Evolutionary conservation across 2,888 invertebrate species (phyloP).

Genomic region (Caenorhabditis drosophilae): DNA sequence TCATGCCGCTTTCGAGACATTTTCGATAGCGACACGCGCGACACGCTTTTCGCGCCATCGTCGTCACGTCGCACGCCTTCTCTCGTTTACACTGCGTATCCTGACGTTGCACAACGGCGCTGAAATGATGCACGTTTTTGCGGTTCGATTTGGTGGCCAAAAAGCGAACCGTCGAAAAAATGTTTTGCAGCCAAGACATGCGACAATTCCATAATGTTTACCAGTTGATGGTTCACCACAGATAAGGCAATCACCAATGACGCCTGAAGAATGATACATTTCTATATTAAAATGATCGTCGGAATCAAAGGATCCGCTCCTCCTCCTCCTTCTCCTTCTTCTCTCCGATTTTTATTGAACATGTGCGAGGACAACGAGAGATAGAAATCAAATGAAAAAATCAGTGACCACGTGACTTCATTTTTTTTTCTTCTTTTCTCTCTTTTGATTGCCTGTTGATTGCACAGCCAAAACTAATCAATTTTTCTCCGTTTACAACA

Average conservation of each 20-base stretch:
- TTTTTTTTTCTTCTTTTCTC: too few relatives aligned
- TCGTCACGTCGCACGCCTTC: slow-evolving; percentile 56
- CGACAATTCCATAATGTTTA: slow-evolving; percentile 66
- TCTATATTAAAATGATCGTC: too few relatives aligned
- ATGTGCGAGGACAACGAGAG: too few relatives aligned
- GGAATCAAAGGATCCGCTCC: neutral
- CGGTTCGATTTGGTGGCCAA: neutral
- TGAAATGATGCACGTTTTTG: slow-evolving; percentile 21
- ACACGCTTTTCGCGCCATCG: slow-evolving; percentile 61
- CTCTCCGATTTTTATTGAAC: too few relatives aligned
- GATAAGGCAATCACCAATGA: slow-evolving; percentile 57
- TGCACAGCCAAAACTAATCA: too few relatives aligned
- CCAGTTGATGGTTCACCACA: slow-evolving; percentile 62
- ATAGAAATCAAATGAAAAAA: neutral
- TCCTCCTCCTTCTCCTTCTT: too few relatives aligned
- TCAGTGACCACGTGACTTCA: neutral
- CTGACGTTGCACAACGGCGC: slow-evolving; percentile 68
- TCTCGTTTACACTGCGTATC: slow-evolving; percentile 65
- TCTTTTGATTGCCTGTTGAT: too few relatives aligned
- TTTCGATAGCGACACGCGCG: slow-evolving; percentile 66
- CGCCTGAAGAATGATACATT: slow-evolving; percentile 45
- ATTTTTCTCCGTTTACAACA: too few relatives aligned
- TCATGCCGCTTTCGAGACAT: slow-evolving; percentile 68
- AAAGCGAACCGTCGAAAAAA: slow-evolving; percentile 68
- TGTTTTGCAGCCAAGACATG: slow-evolving; percentile 69